A percentile compares a stretch with the other conserved stretches of the same genome.
Conservation (phyloP, 2,797 vertebrate genomes). For the Delichon dasypus region DNA sequence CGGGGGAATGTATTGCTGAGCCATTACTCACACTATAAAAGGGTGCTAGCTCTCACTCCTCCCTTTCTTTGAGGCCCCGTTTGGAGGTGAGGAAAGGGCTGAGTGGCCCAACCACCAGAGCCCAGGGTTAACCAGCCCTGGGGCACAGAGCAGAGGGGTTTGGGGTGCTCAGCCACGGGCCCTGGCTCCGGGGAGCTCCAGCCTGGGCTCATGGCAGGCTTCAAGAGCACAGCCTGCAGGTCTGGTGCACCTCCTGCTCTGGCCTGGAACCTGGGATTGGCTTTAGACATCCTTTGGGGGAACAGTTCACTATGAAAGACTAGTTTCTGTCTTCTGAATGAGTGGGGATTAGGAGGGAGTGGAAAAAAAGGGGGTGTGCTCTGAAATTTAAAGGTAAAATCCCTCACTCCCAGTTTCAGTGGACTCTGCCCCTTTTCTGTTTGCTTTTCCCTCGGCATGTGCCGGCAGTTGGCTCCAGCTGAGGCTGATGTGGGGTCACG, state of each 20-base stretch:
- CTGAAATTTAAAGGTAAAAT: not conserved
- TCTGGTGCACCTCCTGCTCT: not conserved
- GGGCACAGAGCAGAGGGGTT: not conserved
- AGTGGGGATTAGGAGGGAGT: not conserved
- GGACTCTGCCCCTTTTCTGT: not conserved
- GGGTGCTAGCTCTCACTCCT: not conserved
- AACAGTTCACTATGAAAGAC: not conserved
- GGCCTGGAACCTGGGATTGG: not conserved
- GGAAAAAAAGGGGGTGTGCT: not conserved
- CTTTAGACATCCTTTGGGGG: not conserved
- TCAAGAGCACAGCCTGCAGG: not conserved
- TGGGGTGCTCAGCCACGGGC: not conserved
- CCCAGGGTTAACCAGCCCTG: not conserved
- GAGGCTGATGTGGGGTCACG: not conserved
- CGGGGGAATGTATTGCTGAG: not conserved
- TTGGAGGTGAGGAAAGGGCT: not conserved
- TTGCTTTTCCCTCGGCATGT: not conserved
- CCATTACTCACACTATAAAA: constrained; percentile 19
- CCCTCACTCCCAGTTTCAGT: not conserved
- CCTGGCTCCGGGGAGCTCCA: not conserved
- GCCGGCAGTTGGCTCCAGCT: not conserved
- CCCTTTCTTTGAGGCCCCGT: not conserved
- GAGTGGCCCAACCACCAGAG: not conserved
- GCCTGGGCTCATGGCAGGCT: not conserved
- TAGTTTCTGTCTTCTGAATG: not conserved